Conservation (phyloP, 2,888 invertebrate species). For the Noctua janthe region DNA sequence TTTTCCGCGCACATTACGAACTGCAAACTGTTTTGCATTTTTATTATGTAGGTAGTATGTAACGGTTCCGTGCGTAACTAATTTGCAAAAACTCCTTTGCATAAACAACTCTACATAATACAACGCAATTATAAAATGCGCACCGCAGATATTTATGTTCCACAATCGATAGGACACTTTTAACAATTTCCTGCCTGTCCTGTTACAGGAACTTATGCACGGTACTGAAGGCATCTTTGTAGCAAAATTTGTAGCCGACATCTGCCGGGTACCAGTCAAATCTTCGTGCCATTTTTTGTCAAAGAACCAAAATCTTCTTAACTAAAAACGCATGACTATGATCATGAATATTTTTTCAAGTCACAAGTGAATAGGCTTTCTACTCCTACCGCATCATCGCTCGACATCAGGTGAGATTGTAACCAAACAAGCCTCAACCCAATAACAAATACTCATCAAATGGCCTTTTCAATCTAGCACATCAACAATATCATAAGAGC, state of each 20-base stretch:
- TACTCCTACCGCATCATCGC: not conserved
- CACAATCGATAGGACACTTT: not conserved
- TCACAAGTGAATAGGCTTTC: not conserved
- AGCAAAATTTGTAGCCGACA: not conserved
- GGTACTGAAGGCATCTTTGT: not conserved
- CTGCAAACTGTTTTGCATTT: constrained; percentile 30
- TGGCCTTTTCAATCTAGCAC: not conserved
- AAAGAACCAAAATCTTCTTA: too few relatives aligned
- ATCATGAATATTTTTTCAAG: not conserved
- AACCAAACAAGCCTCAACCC: not conserved
- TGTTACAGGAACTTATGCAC: not conserved
- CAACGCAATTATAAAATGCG: not conserved
- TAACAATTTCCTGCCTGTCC: not conserved
- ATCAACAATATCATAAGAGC: not conserved
- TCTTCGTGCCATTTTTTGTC: not conserved
- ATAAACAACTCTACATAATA: not conserved
- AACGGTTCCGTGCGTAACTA: constrained; percentile 23
- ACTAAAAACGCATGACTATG: too few relatives aligned
- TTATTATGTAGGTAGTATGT: not conserved
- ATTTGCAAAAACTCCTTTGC: constrained; percentile 20
- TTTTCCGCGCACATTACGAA: constrained; percentile 31
- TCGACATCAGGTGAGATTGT: not conserved
- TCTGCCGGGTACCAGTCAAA: not conserved
- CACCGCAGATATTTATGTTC: not conserved
- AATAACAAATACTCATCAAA: not conserved